Conservation (phyloP, 2,797 vertebrate genomes). For the Thunnus albacares region DNA sequence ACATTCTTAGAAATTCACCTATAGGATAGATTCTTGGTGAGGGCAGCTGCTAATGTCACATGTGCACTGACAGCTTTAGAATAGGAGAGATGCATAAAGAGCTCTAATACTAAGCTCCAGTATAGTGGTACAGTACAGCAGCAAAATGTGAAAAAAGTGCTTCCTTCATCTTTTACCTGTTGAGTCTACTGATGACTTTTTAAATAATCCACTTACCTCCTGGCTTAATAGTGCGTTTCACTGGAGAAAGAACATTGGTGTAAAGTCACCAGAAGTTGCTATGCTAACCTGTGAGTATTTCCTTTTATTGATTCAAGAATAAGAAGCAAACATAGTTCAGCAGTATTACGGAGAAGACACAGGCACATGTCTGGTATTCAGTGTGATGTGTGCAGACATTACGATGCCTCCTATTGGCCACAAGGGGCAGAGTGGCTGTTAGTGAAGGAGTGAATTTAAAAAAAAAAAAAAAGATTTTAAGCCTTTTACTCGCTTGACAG, state of each 20-base stretch:
- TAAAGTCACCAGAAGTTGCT: background rate
- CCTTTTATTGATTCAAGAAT: background rate
- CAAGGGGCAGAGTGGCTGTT: background rate
- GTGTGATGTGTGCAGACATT: background rate
- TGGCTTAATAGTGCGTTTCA: slow-evolving; percentile 9
- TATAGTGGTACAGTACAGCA: background rate
- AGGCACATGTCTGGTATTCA: background rate
- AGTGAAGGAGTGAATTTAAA: background rate
- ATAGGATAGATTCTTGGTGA: no score
- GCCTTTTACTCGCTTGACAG: background rate
- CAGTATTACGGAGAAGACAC: background rate
- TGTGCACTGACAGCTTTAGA: background rate
- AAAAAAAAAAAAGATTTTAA: background rate
- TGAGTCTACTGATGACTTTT: background rate
- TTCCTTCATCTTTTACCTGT: background rate
- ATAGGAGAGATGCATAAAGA: background rate
- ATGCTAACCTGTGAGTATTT: background rate
- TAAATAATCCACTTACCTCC: slow-evolving; percentile 2
- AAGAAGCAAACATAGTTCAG: background rate
- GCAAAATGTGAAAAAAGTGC: background rate
- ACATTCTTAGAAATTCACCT: no score
- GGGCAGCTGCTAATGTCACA: no score
- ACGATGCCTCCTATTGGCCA: background rate
- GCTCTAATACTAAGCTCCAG: background rate
- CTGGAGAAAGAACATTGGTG: slow-evolving; percentile 10